Conservation (phyloP, 2,113 vertebrate genomes). For the Neofelis nebulosa region DNA sequence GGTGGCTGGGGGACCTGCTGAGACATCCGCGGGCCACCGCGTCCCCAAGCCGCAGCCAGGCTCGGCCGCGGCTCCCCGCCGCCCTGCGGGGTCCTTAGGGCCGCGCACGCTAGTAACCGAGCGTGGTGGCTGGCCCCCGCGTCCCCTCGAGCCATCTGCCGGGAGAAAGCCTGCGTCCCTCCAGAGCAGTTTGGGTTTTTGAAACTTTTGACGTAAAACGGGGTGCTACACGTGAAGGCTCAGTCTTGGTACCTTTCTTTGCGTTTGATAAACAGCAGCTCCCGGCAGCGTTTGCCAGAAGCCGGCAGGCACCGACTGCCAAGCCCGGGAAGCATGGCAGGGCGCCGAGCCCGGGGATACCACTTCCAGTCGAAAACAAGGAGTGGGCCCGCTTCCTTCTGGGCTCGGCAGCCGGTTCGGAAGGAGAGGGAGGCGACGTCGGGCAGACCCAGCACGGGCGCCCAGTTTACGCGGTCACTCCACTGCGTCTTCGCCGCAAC, state of each 20-base stretch:
- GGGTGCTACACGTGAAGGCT: not conserved
- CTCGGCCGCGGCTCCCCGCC: not conserved
- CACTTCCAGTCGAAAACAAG: constrained; percentile 74
- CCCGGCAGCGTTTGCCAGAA: not conserved
- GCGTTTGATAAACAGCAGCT: not conserved
- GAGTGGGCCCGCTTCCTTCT: constrained; percentile 58
- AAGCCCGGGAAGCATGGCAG: constrained; percentile 18
- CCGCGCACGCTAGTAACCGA: accelerated
- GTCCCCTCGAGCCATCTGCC: accelerated
- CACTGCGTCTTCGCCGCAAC: accelerated
- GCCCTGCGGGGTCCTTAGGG: not conserved
- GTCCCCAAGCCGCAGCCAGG: not conserved
- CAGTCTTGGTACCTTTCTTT: not conserved
- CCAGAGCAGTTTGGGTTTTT: not conserved
- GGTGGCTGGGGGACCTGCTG: not conserved
- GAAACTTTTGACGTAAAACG: accelerated
- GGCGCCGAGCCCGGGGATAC: constrained; percentile 62
- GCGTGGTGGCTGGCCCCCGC: accelerated
- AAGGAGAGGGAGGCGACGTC: not conserved
- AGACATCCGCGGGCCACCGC: not conserved
- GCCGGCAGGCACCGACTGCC: constrained; percentile 35
- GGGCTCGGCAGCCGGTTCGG: constrained; percentile 18
- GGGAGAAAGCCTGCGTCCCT: accelerated
- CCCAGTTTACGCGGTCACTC: accelerated
- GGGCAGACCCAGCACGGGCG: not conserved